Evolutionary conservation across 2,797 vertebrate species (phyloP), one percentile per base, ranked within the genome.

Genomic region (Lepilemur ruficaudatus): DNA sequence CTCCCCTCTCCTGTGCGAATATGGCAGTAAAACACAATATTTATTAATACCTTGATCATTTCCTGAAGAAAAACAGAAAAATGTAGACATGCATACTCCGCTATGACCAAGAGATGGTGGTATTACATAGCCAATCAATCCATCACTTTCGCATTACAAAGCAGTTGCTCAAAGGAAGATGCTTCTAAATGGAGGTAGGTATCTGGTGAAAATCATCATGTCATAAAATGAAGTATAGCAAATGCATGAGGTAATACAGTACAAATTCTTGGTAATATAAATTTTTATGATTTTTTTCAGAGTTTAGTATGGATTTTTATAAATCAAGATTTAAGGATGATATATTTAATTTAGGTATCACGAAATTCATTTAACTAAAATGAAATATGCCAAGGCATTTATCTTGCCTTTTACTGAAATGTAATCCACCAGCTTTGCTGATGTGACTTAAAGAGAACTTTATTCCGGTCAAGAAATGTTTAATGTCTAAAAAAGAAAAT

Each of bases 61-160:
- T 93, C 43, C 32, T 32, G 15, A 63, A 30, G 20, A 82, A 91
- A 32, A 87, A 46, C 43, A 8, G 14, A 61, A 57, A 89, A n/a
- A 75, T 18, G 20, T 32, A 69, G 17, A 50, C 13, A 18, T 90
- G 38, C 46, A 35, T 57, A 38, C 25, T 81, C 32, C 76, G 32
- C 10, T 18, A 38, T 43, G 4, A 92, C 76, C 96, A 94, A 79
- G 41, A 96, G 95, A 52, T 91, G 97, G 90, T 86, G 41, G 35
- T 80, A 87, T 28, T 38, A 75, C 32, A 95, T 17, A 96, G 76
- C 48, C 12, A 69, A 95, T 55, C 15, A 17, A 35, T 57, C 0
- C 52, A 3, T 30, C 13, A 32, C 12, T 46, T 48, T 50, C n/a
- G 43, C 9, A 17, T 70, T 14, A 22, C 41, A 65, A 76, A 87